A percentile compares a stretch with the other conserved stretches of the same genome.
These are phyloP conservation scores for Solenopsis fugax DNA, from an alignment of 1,140 invertebrate species.

Conservation along the genomic window DNA sequence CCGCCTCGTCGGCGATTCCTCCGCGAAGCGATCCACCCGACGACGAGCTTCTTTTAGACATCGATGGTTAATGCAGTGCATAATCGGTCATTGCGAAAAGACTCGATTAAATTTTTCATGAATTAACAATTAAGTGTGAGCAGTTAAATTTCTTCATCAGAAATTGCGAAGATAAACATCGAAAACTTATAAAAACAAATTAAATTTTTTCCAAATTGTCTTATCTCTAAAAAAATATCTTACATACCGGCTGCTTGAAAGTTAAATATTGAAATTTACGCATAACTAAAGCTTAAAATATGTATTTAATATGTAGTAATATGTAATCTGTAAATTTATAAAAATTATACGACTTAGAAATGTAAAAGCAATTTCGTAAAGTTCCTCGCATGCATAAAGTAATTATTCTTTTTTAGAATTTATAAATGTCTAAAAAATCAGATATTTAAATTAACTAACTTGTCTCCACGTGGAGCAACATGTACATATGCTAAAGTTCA, in stretches of 20 bases:
- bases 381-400: not conserved
- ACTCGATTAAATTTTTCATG: constrained; percentile 3
- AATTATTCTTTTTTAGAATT: not conserved
- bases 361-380: too few relatives aligned
- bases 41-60: constrained; percentile 32
- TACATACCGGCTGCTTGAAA: not conserved
- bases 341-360: too few relatives aligned
- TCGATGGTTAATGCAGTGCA: constrained; percentile 3
- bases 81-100: constrained; percentile 1
- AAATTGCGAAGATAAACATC: not conserved
- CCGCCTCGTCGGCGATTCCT: constrained; percentile 12
- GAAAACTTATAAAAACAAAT: not conserved
- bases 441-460: constrained; percentile 30
- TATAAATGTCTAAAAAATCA: constrained; percentile 20
- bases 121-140: constrained; percentile 11
- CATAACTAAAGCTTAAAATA: not conserved
- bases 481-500: constrained; percentile 49
- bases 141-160: not conserved
- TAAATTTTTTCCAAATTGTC: not conserved
- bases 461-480: not conserved
- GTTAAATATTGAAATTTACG: constrained; percentile 10
- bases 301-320: not conserved
- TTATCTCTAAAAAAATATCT: not conserved
- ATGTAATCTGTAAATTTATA: not conserved
- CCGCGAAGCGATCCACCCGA: constrained; percentile 8